Percentiles rank a stretch among this genome's conserved stretches.
Conservation (phyloP, 2,888 invertebrate genomes). For the Drosophila aldrichi region DNA sequence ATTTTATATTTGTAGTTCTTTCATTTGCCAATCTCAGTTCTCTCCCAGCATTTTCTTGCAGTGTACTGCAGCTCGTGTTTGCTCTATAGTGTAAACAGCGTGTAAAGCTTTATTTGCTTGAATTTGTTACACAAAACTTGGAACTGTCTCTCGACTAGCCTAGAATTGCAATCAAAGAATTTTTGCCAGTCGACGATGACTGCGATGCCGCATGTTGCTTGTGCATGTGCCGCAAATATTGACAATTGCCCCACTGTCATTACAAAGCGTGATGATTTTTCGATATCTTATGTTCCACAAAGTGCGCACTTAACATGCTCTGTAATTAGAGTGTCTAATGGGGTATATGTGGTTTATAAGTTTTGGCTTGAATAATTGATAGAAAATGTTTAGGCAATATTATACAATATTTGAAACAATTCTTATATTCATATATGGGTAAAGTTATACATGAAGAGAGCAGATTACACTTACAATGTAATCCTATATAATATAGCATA, state of each 20-base stretch:
- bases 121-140: constrained; percentile 76
- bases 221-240: constrained; percentile 77
- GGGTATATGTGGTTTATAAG: constrained; percentile 7
- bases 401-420: not conserved
- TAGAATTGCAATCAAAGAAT: constrained; percentile 66
- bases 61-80: constrained; percentile 52
- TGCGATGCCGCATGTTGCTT: constrained; percentile 42
- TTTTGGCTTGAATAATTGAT: not conserved
- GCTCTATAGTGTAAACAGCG: constrained; percentile 64
- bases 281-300: constrained; percentile 42
- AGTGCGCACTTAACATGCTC: constrained; percentile 51
- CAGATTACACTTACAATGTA: not conserved
- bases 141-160: constrained; percentile 56
- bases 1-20: not conserved
- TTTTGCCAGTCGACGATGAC: constrained; percentile 59
- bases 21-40: not conserved
- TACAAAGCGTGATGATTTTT: constrained; percentile 52
- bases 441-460: not conserved
- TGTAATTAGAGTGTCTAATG: not conserved
- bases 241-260: constrained; percentile 61
- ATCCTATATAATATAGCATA: not conserved
- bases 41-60: not conserved
- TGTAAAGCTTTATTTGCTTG: constrained; percentile 68
- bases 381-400: too few species aligned
- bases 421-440: too few species aligned